These are phyloP conservation scores for Hiodon alosoides DNA, from an alignment of 2,113 vertebrate genomes.

Conservation along the genomic window DNA sequence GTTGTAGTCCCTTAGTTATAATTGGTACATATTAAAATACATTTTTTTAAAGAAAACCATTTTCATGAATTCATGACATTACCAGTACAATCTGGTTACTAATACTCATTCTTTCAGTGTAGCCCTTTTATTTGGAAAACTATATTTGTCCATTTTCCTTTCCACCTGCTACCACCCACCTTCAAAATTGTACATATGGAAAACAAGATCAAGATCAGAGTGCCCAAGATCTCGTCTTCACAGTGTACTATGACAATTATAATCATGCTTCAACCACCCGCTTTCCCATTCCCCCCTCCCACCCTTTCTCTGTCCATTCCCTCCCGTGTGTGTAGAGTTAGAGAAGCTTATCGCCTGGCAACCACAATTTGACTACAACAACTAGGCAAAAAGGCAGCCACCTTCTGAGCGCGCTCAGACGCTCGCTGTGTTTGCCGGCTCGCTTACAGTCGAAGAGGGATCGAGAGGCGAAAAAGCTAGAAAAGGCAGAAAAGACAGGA, in stretches of 20 bases:
- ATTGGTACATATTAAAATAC: no score
- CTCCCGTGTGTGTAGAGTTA: conserved; percentile 51
- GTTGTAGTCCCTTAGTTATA: no score
- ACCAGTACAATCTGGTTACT: no score
- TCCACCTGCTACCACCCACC: conserved; percentile 10
- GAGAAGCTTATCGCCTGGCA: conserved; percentile 78
- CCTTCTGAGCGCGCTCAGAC: conserved; percentile 31
- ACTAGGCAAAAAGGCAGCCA: conserved; percentile 50
- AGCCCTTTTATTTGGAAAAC: no score
- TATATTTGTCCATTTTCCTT: neutral
- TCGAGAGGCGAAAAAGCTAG: conserved; percentile 3
- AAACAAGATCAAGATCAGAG: neutral
- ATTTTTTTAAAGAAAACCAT: no score
- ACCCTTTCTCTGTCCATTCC: conserved; percentile 37
- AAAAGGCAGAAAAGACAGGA: neutral
- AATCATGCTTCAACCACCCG: conserved; percentile 25
- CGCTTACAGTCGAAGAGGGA: conserved; percentile 7
- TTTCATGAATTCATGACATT: no score
- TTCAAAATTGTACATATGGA: neutral
- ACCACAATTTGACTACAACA: conserved; percentile 78
- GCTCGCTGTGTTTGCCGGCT: conserved; percentile 38
- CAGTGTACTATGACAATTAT: conserved; percentile 27
- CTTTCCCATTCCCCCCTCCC: conserved; percentile 25
- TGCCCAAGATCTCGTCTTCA: conserved; percentile 23
- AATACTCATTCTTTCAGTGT: no score